A percentile compares a stretch with the other conserved stretches of the same genome.
These are phyloP conservation scores for Biston stratarius DNA, from an alignment of 2,888 invertebrate genomes.

Conservation along the genomic window DNA sequence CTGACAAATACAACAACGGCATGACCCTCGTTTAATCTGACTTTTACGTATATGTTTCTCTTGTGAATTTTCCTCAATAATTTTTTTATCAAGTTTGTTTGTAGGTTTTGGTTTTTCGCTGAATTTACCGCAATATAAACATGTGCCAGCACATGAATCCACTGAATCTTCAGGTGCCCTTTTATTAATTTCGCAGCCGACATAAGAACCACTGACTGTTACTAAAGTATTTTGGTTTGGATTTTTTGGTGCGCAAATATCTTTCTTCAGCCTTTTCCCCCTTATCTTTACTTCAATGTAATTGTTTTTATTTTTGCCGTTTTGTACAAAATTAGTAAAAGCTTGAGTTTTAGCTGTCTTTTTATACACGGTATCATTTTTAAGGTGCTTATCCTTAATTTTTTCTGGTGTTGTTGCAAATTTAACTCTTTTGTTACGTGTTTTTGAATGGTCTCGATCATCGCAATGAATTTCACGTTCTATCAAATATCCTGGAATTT, in stretches of 20 bases:
- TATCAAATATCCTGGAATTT: conserved; percentile 1
- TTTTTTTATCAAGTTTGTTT: neutral
- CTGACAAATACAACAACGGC: conserved; percentile 8
- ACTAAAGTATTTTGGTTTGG: conserved; percentile 10
- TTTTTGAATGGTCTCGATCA: neutral
- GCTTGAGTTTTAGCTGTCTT: neutral
- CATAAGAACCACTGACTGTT: conserved; percentile 14
- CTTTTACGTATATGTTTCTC: too few relatives aligned
- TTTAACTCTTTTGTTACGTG: conserved; percentile 4
- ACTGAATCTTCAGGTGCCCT: neutral
- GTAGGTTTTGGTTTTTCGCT: neutral
- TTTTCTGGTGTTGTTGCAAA: conserved; percentile 8
- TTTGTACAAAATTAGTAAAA: conserved; percentile 30
- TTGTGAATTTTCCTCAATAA: too few relatives aligned
- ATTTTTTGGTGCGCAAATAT: conserved; percentile 6
- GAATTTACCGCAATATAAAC: conserved; percentile 4
- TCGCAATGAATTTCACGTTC: conserved; percentile 4
- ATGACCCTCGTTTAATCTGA: neutral
- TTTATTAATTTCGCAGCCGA: conserved; percentile 8
- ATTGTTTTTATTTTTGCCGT: conserved; percentile 48
- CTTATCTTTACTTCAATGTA: conserved; percentile 14
- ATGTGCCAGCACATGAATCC: conserved; percentile 3
- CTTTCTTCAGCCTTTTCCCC: conserved; percentile 43
- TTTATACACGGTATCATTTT: conserved; percentile 26
- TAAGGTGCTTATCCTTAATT: neutral